Conservation (phyloP, 1,140 invertebrate genomes). For the Drosophila suzukii region DNA sequence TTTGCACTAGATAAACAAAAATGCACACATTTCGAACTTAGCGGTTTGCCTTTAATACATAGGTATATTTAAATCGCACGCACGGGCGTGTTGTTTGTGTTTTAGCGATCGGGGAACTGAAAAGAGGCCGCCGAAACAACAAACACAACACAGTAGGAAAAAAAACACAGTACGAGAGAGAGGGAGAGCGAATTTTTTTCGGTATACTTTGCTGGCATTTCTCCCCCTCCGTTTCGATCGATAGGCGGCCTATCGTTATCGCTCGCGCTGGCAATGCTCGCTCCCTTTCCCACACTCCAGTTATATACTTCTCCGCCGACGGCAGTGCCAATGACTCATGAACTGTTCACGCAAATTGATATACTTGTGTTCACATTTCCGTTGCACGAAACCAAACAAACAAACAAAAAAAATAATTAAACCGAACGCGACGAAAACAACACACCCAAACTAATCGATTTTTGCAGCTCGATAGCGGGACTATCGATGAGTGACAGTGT, state of each 20-base stretch:
- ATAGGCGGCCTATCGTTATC: conserved; percentile 25
- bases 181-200: conserved; percentile 8
- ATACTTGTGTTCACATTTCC: conserved; percentile 28
- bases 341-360: conserved; percentile 9
- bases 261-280: conserved; percentile 27
- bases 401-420: conserved; percentile 22
- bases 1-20: conserved; percentile 52
- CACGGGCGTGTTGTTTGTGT: conserved; percentile 20
- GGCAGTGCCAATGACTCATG: conserved; percentile 15
- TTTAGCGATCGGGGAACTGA: conserved; percentile 27
- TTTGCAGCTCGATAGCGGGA: background rate
- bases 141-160: conserved; percentile 25
- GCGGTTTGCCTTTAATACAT: conserved; percentile 15
- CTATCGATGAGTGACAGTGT: background rate
- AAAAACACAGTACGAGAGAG: conserved; percentile 3
- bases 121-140: conserved; percentile 33
- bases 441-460: conserved; percentile 28
- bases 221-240: conserved; percentile 17
- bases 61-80: conserved; percentile 20
- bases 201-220: conserved; percentile 31
- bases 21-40: conserved; percentile 39
- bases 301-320: background rate
- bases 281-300: conserved; percentile 16
- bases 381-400: conserved; percentile 12
- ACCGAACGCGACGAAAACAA: conserved; percentile 37